Evolutionary conservation across 2,888 invertebrate genomes (phyloP).

Genomic region (Choristoneura rosaceana): DNA sequence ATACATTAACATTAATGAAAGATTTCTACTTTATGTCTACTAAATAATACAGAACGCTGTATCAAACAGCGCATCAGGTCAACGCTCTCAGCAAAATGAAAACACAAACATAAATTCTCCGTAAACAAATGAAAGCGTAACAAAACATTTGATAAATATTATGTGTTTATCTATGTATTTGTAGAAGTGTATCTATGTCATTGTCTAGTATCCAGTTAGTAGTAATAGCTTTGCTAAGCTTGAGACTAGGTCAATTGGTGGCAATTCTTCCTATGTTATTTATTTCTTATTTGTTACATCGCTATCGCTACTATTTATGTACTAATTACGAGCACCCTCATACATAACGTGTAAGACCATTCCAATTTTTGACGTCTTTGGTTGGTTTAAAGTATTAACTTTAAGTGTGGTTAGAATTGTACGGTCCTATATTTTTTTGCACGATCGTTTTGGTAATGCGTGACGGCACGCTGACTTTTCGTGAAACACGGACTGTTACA

Average conservation of each 20-base stretch:
- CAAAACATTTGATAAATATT: too few relatives aligned
- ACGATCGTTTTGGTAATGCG: constrained; percentile 46
- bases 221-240: too few relatives aligned
- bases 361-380: background rate
- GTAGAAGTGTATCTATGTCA: too few relatives aligned
- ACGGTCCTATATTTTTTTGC: constrained; percentile 50
- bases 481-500: constrained; percentile 22
- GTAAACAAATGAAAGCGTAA: constrained; percentile 14
- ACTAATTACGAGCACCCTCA: too few relatives aligned
- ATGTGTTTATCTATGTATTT: too few relatives aligned
- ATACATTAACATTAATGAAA: too few relatives aligned
- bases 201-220: too few relatives aligned
- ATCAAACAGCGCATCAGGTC: background rate
- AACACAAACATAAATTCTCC: constrained; percentile 13
- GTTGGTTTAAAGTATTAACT: background rate
- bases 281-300: too few relatives aligned
- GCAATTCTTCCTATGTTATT: too few relatives aligned
- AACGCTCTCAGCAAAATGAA: background rate
- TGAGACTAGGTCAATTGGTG: too few relatives aligned
- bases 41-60: background rate
- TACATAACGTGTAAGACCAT: too few relatives aligned
- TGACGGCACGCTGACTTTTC: constrained; percentile 17
- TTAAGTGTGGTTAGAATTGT: constrained; percentile 21
- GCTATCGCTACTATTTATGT: too few relatives aligned
- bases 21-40: background rate